phyloP scores from a whole-genome alignment of 2,797 vertebrate species.

The Lithobates pipiens region DNA sequence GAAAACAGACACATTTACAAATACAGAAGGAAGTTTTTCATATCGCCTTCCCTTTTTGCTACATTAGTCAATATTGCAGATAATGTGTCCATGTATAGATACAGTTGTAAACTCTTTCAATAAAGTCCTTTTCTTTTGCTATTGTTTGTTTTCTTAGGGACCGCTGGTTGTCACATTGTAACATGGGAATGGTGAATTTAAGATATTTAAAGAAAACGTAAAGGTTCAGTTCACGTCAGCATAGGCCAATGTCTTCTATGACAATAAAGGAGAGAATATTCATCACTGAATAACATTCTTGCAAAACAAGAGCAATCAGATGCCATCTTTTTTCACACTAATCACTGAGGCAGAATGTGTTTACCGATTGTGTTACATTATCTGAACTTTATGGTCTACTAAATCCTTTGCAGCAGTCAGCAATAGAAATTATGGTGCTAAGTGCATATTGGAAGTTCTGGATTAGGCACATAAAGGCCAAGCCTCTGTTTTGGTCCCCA shows the following conservation, averaged over 20 bases:
- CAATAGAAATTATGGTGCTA: constrained; percentile 31
- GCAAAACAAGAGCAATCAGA: constrained; percentile 33
- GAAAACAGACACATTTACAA: not conserved
- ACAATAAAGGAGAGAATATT: constrained; percentile 19
- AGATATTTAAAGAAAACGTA: constrained; percentile 8
- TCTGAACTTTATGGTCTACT: constrained; percentile 49
- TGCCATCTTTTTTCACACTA: constrained; percentile 39
- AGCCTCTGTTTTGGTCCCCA: constrained; percentile 29
- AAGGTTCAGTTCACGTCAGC: not conserved
- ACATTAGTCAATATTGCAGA: not conserved
- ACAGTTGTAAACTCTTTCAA: not conserved
- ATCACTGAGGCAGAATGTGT: constrained; percentile 37
- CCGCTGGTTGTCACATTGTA: not conserved
- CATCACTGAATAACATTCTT: constrained; percentile 36
- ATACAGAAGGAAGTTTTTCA: not conserved
- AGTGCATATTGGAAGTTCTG: constrained; percentile 42
- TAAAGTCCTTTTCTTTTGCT: not conserved
- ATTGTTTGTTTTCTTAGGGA: constrained; percentile 4
- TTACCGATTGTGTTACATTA: constrained; percentile 42
- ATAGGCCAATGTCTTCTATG: constrained; percentile 1
- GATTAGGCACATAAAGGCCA: constrained; percentile 46
- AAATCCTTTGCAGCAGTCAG: constrained; percentile 33
- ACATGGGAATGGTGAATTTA: not conserved
- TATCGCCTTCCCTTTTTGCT: not conserved
- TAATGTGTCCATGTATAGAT: not conserved